phyloP scores from a whole-genome alignment of 2,888 invertebrate species.

The Agrotis exclamationis region DNA sequence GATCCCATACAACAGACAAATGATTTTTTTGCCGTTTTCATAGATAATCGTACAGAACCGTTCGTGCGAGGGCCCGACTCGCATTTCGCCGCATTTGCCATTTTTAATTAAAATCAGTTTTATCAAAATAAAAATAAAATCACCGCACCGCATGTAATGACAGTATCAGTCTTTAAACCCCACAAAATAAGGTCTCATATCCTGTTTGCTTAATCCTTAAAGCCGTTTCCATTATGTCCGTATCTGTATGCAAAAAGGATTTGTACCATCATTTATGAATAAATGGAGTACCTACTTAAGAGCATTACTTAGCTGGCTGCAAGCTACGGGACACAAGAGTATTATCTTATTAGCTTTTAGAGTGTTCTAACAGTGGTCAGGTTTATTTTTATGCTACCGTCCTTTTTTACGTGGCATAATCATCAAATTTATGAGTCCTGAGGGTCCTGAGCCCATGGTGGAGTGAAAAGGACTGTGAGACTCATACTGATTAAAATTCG shows the following conservation, averaged over 20 bases:
- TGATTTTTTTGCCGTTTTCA: no score
- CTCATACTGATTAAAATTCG: no score
- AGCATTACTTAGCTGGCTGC: conserved; percentile 40
- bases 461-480: no score
- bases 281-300: conserved; percentile 16
- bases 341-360: conserved; percentile 41
- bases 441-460: no score
- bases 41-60: no score
- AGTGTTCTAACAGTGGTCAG: background rate
- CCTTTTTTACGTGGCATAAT: no score
- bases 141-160: background rate
- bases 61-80: no score
- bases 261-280: conserved; percentile 30
- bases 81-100: no score
- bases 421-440: no score
- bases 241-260: conserved; percentile 28
- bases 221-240: background rate
- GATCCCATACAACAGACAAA: no score
- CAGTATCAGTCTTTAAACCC: background rate
- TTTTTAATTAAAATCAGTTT: no score
- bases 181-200: background rate
- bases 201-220: conserved; percentile 9
- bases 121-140: no score
- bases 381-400: background rate
- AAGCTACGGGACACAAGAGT: conserved; percentile 18